Conservation (phyloP, 2,797 vertebrate species). For the Echeneis naucrates region DNA sequence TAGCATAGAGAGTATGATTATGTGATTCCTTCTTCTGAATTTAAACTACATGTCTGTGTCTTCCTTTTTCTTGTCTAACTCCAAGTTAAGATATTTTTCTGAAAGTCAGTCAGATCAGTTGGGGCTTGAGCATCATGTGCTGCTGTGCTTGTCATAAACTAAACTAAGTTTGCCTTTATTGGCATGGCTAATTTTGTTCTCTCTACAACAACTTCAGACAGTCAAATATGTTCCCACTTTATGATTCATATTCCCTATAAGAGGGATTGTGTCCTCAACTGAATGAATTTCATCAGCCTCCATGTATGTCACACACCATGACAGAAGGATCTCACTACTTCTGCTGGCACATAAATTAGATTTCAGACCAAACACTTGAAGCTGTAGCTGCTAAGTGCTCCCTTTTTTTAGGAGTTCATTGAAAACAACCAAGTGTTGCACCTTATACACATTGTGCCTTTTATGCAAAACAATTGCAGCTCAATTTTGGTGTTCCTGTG, state of each 20-base stretch:
- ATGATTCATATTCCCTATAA: not conserved
- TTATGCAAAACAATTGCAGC: not conserved
- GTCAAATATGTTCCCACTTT: not conserved
- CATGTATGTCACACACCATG: no score
- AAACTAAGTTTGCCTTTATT: not conserved
- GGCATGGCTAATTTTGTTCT: not conserved
- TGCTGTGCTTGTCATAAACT: not conserved
- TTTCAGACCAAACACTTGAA: not conserved
- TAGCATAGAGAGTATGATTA: not conserved
- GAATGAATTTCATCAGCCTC: not conserved
- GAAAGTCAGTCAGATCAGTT: not conserved
- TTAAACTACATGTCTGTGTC: not conserved
- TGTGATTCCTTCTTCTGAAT: not conserved
- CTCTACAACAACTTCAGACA: not conserved
- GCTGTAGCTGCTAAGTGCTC: not conserved
- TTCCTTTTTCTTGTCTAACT: not conserved
- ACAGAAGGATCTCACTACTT: not conserved
- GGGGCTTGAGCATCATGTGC: not conserved
- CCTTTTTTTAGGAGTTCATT: not conserved
- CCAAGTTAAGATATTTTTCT: not conserved
- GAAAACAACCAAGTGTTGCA: no score
- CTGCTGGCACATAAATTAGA: slow-evolving; percentile 3
- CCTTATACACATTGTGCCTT: not conserved
- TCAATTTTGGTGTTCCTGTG: not conserved
- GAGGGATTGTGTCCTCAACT: not conserved